Evolutionary conservation across 2,113 vertebrate species (phyloP).

Genomic region (Pavo muticus): DNA sequence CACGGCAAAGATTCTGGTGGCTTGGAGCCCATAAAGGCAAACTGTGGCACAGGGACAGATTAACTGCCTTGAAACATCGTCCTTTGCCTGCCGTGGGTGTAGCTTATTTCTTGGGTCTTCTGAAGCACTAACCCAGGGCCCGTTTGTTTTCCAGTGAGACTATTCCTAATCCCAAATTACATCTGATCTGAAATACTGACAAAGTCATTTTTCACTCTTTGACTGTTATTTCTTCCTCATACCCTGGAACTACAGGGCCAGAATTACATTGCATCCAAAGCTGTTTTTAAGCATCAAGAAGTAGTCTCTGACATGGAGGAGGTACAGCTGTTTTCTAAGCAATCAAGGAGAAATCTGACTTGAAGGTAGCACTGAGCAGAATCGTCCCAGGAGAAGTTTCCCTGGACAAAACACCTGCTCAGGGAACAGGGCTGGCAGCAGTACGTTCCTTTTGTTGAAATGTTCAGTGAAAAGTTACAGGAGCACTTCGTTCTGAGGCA

Average conservation of each 20-base stretch:
- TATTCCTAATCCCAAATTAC: background rate
- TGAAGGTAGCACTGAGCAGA: background rate
- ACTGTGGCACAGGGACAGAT: background rate
- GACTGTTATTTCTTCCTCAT: background rate
- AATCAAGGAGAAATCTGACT: background rate
- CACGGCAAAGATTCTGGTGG: background rate
- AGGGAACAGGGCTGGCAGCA: background rate
- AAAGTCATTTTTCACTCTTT: background rate
- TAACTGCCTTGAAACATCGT: background rate
- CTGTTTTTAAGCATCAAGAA: background rate
- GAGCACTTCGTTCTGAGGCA: constrained; percentile 11
- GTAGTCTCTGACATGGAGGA: background rate
- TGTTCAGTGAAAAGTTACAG: background rate
- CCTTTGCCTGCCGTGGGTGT: background rate
- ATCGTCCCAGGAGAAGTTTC: background rate
- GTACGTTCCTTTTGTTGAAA: background rate
- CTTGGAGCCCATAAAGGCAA: too few species aligned
- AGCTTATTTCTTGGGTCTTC: background rate
- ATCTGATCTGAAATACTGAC: background rate
- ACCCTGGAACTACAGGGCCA: background rate
- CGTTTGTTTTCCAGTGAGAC: background rate
- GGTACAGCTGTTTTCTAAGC: background rate
- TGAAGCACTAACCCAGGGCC: background rate
- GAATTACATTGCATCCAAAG: background rate
- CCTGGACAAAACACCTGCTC: background rate